Conservation (phyloP, 37 sponge, comb jelly and placozoan species). For the Cliona cf. orientalis region DNA sequence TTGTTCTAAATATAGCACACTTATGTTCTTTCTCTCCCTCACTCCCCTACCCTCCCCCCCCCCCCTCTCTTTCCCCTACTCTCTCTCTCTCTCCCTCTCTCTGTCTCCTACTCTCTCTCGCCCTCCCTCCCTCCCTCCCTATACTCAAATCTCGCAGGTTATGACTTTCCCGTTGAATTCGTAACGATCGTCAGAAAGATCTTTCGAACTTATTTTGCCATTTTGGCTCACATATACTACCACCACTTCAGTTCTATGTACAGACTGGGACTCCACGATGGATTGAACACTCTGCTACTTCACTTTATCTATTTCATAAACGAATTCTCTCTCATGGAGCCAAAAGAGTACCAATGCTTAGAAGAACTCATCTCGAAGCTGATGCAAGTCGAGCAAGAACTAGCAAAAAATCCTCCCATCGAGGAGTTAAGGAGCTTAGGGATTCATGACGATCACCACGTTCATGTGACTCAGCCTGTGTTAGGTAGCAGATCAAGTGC, state of each 20-base stretch:
- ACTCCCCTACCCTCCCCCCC: not conserved
- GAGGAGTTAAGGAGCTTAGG: constrained; percentile 28
- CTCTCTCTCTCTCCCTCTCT: constrained; percentile 2
- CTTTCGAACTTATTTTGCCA: constrained; percentile 81
- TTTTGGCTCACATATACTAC: constrained; percentile 89
- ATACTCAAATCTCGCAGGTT: no score
- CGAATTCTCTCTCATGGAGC: constrained; percentile 81
- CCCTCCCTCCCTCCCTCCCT: no score
- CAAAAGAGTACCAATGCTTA: constrained; percentile 65
- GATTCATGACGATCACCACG: no score
- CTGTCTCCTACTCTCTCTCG: no score
- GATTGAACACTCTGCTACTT: constrained; percentile 84
- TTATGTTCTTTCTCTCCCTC: not conserved
- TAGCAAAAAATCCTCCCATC: constrained; percentile 38
- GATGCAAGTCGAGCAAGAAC: constrained; percentile 48
- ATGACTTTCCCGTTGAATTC: constrained; percentile 80
- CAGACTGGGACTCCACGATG: constrained; percentile 55
- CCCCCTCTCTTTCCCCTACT: not conserved
- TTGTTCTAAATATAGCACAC: not conserved
- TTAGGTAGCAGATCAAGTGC: no score
- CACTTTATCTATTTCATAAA: constrained; percentile 89
- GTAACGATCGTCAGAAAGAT: constrained; percentile 70
- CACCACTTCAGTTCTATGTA: constrained; percentile 74
- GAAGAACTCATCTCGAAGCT: constrained; percentile 76
- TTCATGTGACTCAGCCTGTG: no score